These are phyloP conservation scores for Homarus gammarus DNA, from an alignment of 2,888 invertebrate genomes.

Conservation along the genomic window DNA sequence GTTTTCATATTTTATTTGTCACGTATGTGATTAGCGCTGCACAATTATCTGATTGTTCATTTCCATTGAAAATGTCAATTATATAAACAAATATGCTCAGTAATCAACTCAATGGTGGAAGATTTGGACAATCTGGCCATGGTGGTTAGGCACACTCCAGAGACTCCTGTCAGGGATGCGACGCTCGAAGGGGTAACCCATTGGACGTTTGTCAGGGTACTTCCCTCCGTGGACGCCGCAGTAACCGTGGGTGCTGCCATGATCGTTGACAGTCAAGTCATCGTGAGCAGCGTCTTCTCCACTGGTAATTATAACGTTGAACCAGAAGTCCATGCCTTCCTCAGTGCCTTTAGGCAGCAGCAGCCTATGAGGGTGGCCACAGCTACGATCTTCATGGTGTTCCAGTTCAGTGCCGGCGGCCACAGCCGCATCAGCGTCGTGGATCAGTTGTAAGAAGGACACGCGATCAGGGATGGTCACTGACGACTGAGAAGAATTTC, in stretches of 20 bases:
- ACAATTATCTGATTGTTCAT: too few relatives aligned
- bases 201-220: conserved; percentile 85
- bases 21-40: too few relatives aligned
- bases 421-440: conserved; percentile 76
- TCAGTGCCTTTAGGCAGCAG: conserved; percentile 85
- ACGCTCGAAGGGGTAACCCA: conserved; percentile 91
- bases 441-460: conserved; percentile 77
- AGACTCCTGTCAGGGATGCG: conserved; percentile 75
- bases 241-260: conserved; percentile 79
- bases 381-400: conserved; percentile 79
- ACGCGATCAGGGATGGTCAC: conserved; percentile 77
- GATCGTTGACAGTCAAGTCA: conserved; percentile 47
- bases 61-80: conserved; percentile 64
- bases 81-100: not conserved
- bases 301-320: conserved; percentile 76
- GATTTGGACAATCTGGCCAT: conserved; percentile 67
- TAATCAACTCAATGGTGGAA: not conserved
- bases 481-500: conserved; percentile 77
- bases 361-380: conserved; percentile 86
- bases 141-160: conserved; percentile 16
- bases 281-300: conserved; percentile 42
- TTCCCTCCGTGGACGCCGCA: conserved; percentile 81
- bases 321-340: conserved; percentile 74
- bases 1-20: too few relatives aligned
- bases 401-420: not conserved